Evolutionary conservation across 37 sponge, comb jelly and placozoan genomes (phyloP).

Genomic region (Bolinopsis microptera): DNA sequence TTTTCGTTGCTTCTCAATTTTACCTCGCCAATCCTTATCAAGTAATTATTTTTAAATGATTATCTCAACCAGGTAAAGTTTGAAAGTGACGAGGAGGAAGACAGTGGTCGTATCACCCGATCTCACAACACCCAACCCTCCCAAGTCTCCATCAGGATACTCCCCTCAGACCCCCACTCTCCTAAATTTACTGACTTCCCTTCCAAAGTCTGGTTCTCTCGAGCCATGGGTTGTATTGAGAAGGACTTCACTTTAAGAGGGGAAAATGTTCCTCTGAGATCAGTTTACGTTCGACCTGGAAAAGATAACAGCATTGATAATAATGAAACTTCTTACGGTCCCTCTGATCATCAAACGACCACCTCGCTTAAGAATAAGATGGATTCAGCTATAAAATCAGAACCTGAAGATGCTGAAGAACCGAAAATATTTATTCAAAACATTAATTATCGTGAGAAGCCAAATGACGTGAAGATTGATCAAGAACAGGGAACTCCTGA

Average conservation of each 20-base stretch:
- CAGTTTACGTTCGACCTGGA: neutral
- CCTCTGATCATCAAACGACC: neutral
- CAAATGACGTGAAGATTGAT: neutral
- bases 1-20: too few species aligned
- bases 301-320: neutral
- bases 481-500: neutral
- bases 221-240: neutral
- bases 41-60: too few species aligned
- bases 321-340: neutral
- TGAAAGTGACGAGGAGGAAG: slow-evolving; percentile 7
- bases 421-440: neutral
- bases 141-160: neutral
- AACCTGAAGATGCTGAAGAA: neutral
- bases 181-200: neutral
- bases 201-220: neutral
- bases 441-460: too few species aligned
- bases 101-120: neutral
- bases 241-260: slow-evolving; percentile 22
- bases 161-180: neutral
- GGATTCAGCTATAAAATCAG: neutral
- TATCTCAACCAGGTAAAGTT: neutral
- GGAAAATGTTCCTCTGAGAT: slow-evolving; percentile 3
- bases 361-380: neutral
- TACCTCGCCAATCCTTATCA: too few species aligned
- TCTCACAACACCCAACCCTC: neutral